Conservation (phyloP, 53 echinoderm and acorn worm genomes). For the Paracentrotus lividus region DNA sequence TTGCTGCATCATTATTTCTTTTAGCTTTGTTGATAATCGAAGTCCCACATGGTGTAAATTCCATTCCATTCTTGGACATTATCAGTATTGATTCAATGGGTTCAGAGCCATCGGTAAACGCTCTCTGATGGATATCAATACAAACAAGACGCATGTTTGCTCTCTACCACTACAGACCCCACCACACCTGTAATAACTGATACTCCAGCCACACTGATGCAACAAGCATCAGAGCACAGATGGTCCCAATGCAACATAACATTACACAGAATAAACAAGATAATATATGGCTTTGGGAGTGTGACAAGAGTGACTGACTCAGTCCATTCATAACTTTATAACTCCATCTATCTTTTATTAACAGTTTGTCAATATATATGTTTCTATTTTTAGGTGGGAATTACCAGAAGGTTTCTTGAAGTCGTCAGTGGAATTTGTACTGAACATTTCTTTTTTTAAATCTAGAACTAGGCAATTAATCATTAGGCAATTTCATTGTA, state of each 20-base stretch:
- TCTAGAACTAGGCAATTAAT: too few species aligned
- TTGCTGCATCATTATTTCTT: neutral
- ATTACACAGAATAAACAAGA: too few species aligned
- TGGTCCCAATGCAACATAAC: too few species aligned
- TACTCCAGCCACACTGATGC: too few species aligned
- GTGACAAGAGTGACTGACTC: too few species aligned
- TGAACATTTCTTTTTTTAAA: too few species aligned
- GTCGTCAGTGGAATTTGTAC: neutral
- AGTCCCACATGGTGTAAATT: constrained; percentile 6
- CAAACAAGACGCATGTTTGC: constrained; percentile 1
- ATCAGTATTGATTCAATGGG: constrained; percentile 17
- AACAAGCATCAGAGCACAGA: too few species aligned
- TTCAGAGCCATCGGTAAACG: constrained; percentile 17
- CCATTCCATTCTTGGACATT: neutral
- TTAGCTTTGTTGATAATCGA: neutral
- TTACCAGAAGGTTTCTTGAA: neutral
- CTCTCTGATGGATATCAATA: neutral
- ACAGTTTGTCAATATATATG: neutral
- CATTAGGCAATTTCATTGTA: too few species aligned
- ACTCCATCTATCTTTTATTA: neutral
- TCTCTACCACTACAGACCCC: neutral
- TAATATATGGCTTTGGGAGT: too few species aligned
- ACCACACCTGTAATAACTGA: neutral
- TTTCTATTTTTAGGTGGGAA: constrained; percentile 36
- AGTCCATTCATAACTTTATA: constrained; percentile 42